These are phyloP conservation scores for Eleginops maclovinus DNA, from an alignment of 2,113 vertebrate species.

Conservation along the genomic window DNA sequence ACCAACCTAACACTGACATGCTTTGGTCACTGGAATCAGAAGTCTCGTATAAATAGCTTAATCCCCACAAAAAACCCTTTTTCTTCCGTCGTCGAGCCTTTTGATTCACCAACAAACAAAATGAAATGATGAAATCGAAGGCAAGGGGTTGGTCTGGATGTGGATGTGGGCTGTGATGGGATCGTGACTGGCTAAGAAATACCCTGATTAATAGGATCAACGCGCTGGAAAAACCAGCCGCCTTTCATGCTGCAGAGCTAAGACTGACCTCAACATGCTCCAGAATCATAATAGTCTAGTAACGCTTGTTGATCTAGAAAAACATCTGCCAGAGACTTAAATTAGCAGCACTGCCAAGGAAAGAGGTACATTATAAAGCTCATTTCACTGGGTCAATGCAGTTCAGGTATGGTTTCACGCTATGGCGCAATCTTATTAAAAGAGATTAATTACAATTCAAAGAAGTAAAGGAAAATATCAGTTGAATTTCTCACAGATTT, in stretches of 20 bases:
- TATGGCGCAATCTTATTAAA: conserved; percentile 1
- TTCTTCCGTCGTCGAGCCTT: conserved; percentile 42
- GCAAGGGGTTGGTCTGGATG: conserved; percentile 58
- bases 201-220: conserved; percentile 72
- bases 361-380: background rate
- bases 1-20: background rate
- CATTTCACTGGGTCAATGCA: conserved; percentile 6
- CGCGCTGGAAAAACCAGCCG: conserved; percentile 43
- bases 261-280: conserved; percentile 55
- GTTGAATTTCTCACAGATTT: background rate
- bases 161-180: conserved; percentile 55
- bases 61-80: conserved; percentile 24
- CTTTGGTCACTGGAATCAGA: background rate
- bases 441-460: conserved; percentile 6
- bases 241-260: conserved; percentile 52
- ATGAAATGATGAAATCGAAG: conserved; percentile 73
- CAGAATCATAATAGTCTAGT: conserved; percentile 27
- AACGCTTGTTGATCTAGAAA: conserved; percentile 17
- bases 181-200: conserved; percentile 62
- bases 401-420: background rate
- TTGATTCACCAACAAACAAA: conserved; percentile 73
- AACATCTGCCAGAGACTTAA: conserved; percentile 12
- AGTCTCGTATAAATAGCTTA: conserved; percentile 23
- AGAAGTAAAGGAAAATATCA: background rate
- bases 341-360: conserved; percentile 11